These are phyloP conservation scores for Nothura maculosa DNA, from an alignment of 2,797 vertebrate genomes.

Conservation along the genomic window DNA sequence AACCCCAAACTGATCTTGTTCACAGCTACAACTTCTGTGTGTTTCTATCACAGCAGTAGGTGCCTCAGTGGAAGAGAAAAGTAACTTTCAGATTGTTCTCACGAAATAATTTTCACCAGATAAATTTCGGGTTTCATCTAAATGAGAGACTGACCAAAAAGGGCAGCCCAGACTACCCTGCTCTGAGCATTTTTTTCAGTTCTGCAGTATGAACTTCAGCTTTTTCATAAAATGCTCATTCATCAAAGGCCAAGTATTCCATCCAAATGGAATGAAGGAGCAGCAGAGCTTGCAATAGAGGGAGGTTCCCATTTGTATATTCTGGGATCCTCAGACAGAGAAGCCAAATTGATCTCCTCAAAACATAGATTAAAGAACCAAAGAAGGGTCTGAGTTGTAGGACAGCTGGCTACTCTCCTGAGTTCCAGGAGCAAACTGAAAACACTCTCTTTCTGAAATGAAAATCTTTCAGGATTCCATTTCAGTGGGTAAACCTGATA, in stretches of 20 bases:
- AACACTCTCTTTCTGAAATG: neutral
- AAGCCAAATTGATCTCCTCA: neutral
- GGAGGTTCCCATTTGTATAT: neutral
- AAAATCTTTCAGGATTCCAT: neutral
- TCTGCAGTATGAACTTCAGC: accelerated
- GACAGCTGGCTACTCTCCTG: neutral
- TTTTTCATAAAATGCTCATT: neutral
- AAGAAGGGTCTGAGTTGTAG: neutral
- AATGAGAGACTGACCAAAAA: neutral
- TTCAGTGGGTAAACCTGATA: neutral
- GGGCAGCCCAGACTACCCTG: neutral
- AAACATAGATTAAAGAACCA: neutral
- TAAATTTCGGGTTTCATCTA: neutral
- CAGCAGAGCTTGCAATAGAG: neutral
- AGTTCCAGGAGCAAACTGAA: neutral
- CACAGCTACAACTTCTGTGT: accelerated
- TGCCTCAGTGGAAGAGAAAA: neutral
- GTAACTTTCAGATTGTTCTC: neutral
- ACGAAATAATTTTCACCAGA: neutral
- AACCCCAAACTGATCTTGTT: accelerated
- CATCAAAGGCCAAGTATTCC: neutral
- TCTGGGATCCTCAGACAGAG: neutral
- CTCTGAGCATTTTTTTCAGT: neutral
- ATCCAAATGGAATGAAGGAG: neutral
- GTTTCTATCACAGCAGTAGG: neutral